Percentiles rank a stretch among this genome's conserved stretches.
These are phyloP conservation scores for Monoplex corrugatus DNA, from an alignment of 2,888 invertebrate genomes.

Conservation along the genomic window DNA sequence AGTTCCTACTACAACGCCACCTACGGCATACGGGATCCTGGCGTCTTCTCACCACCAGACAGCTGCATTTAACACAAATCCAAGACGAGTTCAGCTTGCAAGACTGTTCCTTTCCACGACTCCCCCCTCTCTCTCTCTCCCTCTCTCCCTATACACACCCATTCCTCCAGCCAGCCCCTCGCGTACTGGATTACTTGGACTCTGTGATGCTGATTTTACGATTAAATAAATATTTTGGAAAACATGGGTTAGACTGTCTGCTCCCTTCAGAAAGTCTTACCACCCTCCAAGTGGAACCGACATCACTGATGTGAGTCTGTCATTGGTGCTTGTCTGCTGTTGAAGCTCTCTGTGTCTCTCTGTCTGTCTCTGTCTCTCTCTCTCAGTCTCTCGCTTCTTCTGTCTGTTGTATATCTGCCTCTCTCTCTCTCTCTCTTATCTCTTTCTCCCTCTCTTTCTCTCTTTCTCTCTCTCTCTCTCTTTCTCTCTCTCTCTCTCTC, in stretches of 20 bases:
- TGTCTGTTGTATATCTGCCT: not conserved
- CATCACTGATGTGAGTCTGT: no score
- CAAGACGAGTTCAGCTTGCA: not conserved
- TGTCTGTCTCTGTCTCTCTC: not conserved
- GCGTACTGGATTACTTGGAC: no score
- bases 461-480: not conserved
- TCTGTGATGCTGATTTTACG: no score
- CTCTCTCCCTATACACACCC: not conserved
- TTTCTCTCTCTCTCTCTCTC: not conserved
- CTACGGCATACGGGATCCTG: not conserved
- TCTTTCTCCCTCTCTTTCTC: not conserved
- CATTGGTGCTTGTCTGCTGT: no score
- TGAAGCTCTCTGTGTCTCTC: constrained; percentile 9
- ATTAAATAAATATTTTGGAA: no score
- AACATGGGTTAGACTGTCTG: no score
- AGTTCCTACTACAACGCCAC: constrained; percentile 15
- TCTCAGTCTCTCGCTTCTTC: no score
- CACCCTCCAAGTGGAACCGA: no score
- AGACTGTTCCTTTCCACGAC: not conserved
- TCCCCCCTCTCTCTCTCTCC: no score
- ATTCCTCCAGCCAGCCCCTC: not conserved
- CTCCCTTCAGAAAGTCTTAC: no score
- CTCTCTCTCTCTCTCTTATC: constrained; percentile 20
- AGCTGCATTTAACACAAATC: not conserved
- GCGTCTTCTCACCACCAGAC: not conserved